Evolutionary conservation across 2,888 invertebrate genomes (phyloP), one percentile per base, ranked within the genome.

Genomic region (Anaspis maculata): DNA sequence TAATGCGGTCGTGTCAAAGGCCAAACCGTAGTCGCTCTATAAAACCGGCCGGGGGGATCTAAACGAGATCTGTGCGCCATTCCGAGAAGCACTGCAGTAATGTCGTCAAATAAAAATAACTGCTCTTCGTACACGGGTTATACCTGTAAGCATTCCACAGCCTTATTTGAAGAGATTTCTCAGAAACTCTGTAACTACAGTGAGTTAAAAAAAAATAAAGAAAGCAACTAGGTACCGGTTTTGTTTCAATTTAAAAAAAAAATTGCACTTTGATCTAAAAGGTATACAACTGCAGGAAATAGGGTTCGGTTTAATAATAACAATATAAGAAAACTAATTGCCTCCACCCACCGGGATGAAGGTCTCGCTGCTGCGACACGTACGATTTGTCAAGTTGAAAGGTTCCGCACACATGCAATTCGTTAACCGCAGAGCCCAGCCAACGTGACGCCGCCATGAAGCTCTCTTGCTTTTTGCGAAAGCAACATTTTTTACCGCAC

Each of bases 391-490:
- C 62, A 64, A 58, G 58, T 57, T 61, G 62, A 63, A 62, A 64
- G 60, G 62, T 64, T 63, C 62, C 62, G 62, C 62, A 62, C 62
- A 63, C 61, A 64, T 65, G 64, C 59, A 61, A 64, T 60, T 64
- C 62, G 62, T 64, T 63, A 64, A 46, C 57, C 58, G 59, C 59
- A 57, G 57, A n/a, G n/a, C n/a, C 54, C 63, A 61, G 62, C 63
- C 64, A 61, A 57, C 62, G 63, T 60, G 64, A 63, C 64, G 63
- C 61, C 57, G 54, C 55, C 54, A 55, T 56, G 49, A 49, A 52
- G 52, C 52, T 53, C n/a, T n/a, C n/a, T 48, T 51, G 54, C 57
- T 59, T 60, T 59, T 58, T 59, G 59, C 57, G 53, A 55, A 55
- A 55, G 52, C 53, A 49, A 51, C 56, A 56, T 57, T 60, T 59